These are phyloP conservation scores for Micrasema minimum DNA, from an alignment of 1,140 invertebrate genomes.

Conservation along the genomic window DNA sequence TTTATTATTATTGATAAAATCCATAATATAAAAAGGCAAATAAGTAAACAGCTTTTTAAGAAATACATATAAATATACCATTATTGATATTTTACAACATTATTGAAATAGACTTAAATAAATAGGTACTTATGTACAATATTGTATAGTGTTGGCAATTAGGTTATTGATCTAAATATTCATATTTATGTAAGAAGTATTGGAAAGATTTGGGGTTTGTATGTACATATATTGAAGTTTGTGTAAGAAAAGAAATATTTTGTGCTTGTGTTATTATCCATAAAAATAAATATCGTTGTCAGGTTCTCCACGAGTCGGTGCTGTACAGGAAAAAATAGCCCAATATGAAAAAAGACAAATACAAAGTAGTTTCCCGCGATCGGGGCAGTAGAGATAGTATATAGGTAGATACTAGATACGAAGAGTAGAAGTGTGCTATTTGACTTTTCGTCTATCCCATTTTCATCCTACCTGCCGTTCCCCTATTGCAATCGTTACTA, in stretches of 20 bases:
- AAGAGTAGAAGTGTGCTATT: constrained; percentile 29
- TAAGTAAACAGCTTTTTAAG: no score
- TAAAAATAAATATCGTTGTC: not conserved
- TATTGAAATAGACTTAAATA: no score
- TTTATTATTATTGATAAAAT: no score
- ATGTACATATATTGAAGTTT: not conserved
- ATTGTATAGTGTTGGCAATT: no score
- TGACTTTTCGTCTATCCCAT: constrained; percentile 23
- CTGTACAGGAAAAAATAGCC: constrained; percentile 32
- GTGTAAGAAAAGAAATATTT: constrained; percentile 2
- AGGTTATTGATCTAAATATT: no score
- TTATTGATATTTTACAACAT: no score
- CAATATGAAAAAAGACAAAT: constrained; percentile 22
- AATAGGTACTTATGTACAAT: no score
- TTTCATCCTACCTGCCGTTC: constrained; percentile 89
- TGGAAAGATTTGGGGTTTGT: not conserved
- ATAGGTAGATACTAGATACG: constrained; percentile 22
- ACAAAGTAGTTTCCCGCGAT: constrained; percentile 3
- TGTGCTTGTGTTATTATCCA: not conserved
- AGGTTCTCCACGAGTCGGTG: constrained; percentile 26
- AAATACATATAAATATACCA: no score
- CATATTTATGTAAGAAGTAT: no score
- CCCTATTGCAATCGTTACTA: constrained; percentile 92
- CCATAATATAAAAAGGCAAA: no score
- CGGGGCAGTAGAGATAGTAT: constrained; percentile 7